These are phyloP conservation scores for Odontocerum albicorne DNA, from an alignment of 2,888 invertebrate genomes.

Conservation along the genomic window DNA sequence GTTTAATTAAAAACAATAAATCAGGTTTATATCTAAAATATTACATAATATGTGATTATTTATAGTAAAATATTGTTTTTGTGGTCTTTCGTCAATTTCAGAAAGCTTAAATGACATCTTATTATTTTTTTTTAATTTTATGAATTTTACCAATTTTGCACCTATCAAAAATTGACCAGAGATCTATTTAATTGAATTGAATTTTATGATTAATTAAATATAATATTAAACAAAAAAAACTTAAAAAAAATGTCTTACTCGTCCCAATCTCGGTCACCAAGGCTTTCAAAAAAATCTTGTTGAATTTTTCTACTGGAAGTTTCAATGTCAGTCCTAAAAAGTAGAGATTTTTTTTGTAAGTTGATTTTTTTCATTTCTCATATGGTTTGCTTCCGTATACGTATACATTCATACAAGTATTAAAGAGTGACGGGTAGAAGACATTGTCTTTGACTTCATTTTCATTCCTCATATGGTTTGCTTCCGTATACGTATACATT, in stretches of 20 bases:
- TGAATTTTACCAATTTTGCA: not conserved
- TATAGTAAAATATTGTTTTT: not conserved
- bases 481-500: too few relatives aligned
- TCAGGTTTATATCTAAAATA: slow-evolving; percentile 55
- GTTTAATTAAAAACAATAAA: slow-evolving; percentile 53
- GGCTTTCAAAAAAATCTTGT: slow-evolving; percentile 59
- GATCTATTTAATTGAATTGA: not conserved
- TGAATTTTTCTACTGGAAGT: slow-evolving; percentile 47
- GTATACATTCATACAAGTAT: too few relatives aligned
- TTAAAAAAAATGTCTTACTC: slow-evolving; percentile 45
- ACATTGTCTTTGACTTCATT: too few relatives aligned
- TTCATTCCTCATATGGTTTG: too few relatives aligned
- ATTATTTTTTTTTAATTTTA: not conserved
- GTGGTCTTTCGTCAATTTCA: not conserved
- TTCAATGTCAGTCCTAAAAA: not conserved
- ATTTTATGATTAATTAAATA: not conserved
- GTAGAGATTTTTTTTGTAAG: too few relatives aligned
- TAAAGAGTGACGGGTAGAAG: too few relatives aligned
- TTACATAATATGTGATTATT: slow-evolving; percentile 9
- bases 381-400: too few relatives aligned
- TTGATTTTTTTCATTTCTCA: too few relatives aligned
- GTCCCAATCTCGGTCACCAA: slow-evolving; percentile 59
- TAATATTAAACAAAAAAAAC: not conserved
- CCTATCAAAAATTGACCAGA: not conserved
- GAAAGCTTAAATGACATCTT: too few relatives aligned